A percentile compares a stretch with the other conserved stretches of the same genome.
phyloP scores from a whole-genome alignment of 2,113 vertebrate genomes.

The Vanacampus margaritifer region DNA sequence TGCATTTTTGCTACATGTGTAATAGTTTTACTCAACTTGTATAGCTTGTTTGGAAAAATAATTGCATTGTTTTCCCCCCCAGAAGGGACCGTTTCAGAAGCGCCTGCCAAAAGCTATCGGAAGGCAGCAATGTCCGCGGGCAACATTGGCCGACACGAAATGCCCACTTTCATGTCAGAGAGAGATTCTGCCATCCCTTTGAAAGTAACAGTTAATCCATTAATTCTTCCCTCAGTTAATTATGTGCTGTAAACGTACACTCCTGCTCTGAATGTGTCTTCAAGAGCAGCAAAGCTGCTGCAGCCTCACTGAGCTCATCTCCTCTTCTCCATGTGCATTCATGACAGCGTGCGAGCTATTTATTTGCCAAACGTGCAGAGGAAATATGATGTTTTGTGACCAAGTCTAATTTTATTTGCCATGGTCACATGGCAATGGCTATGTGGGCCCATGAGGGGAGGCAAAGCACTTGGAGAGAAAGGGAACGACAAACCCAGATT shows the following conservation, averaged over 20 bases:
- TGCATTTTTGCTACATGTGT: not conserved
- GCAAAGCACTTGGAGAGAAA: slow-evolving; percentile 35
- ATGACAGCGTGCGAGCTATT: slow-evolving; percentile 14
- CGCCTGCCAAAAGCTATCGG: too few relatives aligned
- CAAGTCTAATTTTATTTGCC: slow-evolving; percentile 56
- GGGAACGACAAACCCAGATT: slow-evolving; percentile 47
- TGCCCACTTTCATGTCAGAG: not conserved
- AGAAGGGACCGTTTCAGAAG: too few relatives aligned
- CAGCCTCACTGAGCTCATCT: slow-evolving; percentile 15
- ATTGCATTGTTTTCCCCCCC: too few relatives aligned
- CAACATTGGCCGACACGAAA: too few relatives aligned
- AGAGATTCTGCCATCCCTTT: not conserved
- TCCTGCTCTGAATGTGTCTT: not conserved
- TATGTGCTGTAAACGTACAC: not conserved
- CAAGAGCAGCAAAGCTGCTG: slow-evolving; percentile 7
- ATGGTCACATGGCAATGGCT: slow-evolving; percentile 50
- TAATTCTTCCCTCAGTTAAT: not conserved
- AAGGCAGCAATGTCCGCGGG: too few relatives aligned
- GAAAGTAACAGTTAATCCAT: not conserved
- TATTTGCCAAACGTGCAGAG: slow-evolving; percentile 24
- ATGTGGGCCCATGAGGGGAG: slow-evolving; percentile 41
- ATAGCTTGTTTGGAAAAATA: not conserved
- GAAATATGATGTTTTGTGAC: slow-evolving; percentile 27
- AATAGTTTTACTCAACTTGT: too few relatives aligned
- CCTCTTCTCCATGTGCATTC: slow-evolving; percentile 14